Percentiles rank a stretch among this genome's conserved stretches.
Conservation (phyloP, 2,113 vertebrate genomes). For the Calidris pygmaea region DNA sequence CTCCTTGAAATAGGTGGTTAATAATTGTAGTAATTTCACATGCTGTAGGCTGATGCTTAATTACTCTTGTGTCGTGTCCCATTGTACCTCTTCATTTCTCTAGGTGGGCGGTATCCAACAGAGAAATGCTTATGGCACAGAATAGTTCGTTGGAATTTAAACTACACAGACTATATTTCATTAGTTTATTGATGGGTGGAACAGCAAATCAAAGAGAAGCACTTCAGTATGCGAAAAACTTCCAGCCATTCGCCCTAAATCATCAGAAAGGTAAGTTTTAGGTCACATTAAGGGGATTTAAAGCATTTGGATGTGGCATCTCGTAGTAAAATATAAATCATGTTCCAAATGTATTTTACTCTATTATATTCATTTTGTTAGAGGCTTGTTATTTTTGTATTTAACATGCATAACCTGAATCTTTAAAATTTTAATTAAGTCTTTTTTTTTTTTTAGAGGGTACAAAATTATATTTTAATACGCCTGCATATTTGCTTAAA, state of each 20-base stretch:
- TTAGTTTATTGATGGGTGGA: conserved; percentile 86
- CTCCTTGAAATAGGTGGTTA: not conserved
- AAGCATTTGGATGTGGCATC: not conserved
- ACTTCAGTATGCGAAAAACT: conserved; percentile 85
- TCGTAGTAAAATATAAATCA: not conserved
- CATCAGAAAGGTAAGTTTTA: conserved; percentile 81
- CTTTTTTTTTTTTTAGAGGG: not conserved
- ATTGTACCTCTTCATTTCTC: conserved; percentile 19
- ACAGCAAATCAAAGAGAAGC: conserved; percentile 85
- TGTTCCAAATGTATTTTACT: not conserved
- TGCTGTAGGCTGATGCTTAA: not conserved
- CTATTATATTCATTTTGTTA: not conserved
- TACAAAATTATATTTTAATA: not conserved
- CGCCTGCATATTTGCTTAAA: not conserved
- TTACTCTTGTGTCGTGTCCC: not conserved
- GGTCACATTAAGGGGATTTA: not conserved
- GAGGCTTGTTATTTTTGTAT: not conserved
- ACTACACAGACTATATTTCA: conserved; percentile 85
- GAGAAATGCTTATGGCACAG: conserved; percentile 87
- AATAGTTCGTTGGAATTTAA: conserved; percentile 87
- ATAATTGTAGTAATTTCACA: not conserved
- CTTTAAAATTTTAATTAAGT: not conserved
- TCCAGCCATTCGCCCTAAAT: conserved; percentile 84
- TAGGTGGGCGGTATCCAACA: conserved; percentile 87
- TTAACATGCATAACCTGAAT: not conserved